Conservation (phyloP, 2,113 vertebrate species). For the Nipponia nippon region DNA sequence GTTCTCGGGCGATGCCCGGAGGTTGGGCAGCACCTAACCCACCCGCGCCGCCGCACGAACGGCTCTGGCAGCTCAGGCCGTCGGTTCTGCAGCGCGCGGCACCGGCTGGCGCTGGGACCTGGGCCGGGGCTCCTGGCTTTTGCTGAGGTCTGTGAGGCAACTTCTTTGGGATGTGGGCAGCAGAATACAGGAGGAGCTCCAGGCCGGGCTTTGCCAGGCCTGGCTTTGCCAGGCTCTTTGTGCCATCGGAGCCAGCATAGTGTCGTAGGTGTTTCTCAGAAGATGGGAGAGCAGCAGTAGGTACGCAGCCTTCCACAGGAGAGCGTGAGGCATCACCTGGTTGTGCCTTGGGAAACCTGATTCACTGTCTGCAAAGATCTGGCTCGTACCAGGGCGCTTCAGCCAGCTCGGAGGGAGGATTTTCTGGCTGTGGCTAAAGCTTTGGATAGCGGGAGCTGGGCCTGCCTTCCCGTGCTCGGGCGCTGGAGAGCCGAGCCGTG, state of each 20-base stretch:
- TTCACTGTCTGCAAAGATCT: background rate
- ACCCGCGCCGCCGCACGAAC: fast-evolving
- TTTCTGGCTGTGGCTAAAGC: background rate
- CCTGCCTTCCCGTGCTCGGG: background rate
- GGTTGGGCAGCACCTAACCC: background rate
- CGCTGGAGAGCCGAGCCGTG: background rate
- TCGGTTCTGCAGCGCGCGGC: background rate
- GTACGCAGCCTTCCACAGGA: fast-evolving
- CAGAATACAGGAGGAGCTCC: background rate
- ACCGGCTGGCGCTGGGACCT: background rate
- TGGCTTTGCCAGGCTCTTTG: background rate
- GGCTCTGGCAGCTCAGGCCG: background rate
- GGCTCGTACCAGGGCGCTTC: background rate
- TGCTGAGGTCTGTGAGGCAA: background rate
- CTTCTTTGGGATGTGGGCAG: background rate
- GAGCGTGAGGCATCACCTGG: fast-evolving
- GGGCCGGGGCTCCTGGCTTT: background rate
- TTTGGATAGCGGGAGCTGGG: background rate
- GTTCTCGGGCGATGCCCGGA: background rate
- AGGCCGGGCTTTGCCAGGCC: background rate
- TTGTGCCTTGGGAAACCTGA: background rate
- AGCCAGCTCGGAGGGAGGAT: background rate
- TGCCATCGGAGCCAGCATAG: fast-evolving
- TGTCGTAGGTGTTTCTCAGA: background rate
- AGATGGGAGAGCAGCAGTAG: background rate